A percentile compares a stretch with the other conserved stretches of the same genome.
These are phyloP conservation scores for Parazoanthus swiftii DNA, from an alignment of 92 coral and sea anemone species.

Conservation along the genomic window DNA sequence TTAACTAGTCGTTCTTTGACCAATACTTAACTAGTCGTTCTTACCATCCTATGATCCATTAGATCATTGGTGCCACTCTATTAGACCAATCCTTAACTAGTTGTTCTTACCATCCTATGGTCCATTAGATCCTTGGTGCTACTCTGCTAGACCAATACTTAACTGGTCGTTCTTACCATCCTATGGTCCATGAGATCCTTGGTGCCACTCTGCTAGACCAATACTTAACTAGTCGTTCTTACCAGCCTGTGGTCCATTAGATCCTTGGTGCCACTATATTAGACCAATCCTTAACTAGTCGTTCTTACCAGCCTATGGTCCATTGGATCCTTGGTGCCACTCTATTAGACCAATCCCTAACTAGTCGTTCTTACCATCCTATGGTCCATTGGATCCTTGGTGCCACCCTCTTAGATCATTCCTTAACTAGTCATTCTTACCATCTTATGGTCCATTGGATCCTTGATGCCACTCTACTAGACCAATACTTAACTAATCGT, in stretches of 20 bases:
- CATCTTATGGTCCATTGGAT: background rate
- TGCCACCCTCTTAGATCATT: too few species aligned
- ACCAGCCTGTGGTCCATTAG: background rate
- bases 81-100: too few species aligned
- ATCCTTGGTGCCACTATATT: background rate
- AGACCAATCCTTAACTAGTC: background rate
- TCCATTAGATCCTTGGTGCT: too few species aligned
- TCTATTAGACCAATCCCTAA: too few species aligned
- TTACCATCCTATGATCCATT: background rate
- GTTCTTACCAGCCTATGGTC: background rate
- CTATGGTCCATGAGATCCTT: too few species aligned
- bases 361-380: too few species aligned
- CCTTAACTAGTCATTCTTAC: background rate
- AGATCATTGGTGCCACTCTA: background rate
- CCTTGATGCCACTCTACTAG: background rate
- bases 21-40: background rate
- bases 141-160: too few species aligned
- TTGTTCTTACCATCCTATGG: too few species aligned
- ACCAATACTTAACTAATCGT: background rate
- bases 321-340: background rate
- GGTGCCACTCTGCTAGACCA: background rate
- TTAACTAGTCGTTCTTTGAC: background rate
- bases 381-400: too few species aligned
- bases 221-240: background rate
- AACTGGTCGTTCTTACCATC: background rate